Base-by-base conservation (phyloP, 2,888 invertebrate genomes). In the Pegoplata infirma region DNA sequence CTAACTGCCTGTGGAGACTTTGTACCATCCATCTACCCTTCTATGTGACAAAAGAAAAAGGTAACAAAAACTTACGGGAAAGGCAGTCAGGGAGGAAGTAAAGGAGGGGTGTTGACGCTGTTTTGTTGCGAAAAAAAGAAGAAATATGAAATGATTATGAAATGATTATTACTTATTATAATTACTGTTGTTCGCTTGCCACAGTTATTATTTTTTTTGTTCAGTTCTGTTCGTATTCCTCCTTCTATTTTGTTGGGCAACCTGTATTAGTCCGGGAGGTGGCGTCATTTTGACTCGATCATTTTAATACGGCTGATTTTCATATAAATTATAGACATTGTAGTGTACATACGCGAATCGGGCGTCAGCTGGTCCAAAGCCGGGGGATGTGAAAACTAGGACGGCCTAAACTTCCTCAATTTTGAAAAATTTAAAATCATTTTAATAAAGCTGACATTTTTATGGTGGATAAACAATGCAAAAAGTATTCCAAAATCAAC, bases 141-240 rank as follows among this genome's bases (percentile, higher is more conserved):
- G 36, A 36, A 69, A 72, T 77, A 80, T 67, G 68, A 71, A 75
- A 86, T 87, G 86, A 85, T 87, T 87, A 86, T 86, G 85, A 86
- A 87, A 87, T 86, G 84, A 87, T 87, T 85, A 86, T 86, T 83
- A n/a, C n/a, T n/a, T n/a, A 86, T 86, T 85, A 86, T 86, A 86
- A 86, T 85, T 83, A 84, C 84, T 83, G 81, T 81, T 84, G 76
- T 79, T 81, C 66, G 75, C 63, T 79, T 75, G 75, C 74, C 66
- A 79, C 79, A 79, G 78, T 80, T 78, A 68, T 72, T 64, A 28
- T 58, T 66, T 77, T 36, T 47, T 36, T 53, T 76, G 47, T 32
- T 46, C 49, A 14, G 40, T 23, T 75, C 46, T 14, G 16, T 55
- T 4, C 32, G 21, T n/a, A n/a, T 21, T 56, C 59, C 67, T 77